phyloP scores from a whole-genome alignment of 2,888 invertebrate species.

The Synergus laeviventris region DNA sequence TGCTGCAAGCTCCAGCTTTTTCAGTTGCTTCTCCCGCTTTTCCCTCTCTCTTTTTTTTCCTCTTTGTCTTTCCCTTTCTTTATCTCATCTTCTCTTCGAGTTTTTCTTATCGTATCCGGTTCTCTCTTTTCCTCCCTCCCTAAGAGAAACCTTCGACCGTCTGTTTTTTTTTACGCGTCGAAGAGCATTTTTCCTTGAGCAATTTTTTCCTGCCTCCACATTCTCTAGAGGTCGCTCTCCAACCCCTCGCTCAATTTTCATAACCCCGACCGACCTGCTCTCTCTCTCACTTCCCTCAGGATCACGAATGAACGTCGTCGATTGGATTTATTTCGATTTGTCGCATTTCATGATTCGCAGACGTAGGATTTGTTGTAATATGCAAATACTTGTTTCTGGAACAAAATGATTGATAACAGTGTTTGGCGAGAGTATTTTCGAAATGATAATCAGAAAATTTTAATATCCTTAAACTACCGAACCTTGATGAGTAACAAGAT shows the following conservation, averaged over 20 bases:
- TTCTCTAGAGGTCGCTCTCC: constrained; percentile 7
- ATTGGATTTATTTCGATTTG: constrained; percentile 33
- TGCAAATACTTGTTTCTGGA: background rate
- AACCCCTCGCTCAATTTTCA: constrained; percentile 20
- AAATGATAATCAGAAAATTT: too few species aligned
- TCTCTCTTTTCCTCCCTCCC: constrained; percentile 43
- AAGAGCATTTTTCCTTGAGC: constrained; percentile 62
- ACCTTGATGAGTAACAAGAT: too few species aligned
- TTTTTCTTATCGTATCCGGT: constrained; percentile 21
- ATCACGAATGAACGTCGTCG: constrained; percentile 11
- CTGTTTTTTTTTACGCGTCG: constrained; percentile 65
- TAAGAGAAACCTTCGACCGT: constrained; percentile 36
- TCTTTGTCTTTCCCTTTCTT: constrained; percentile 43
- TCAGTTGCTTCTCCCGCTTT: constrained; percentile 61
- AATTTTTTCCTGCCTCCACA: constrained; percentile 56
- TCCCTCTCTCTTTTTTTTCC: constrained; percentile 49
- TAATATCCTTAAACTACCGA: too few species aligned
- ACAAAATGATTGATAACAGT: background rate
- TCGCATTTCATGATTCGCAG: background rate
- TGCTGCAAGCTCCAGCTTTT: constrained; percentile 60
- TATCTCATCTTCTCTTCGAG: constrained; percentile 14
- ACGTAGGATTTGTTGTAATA: background rate
- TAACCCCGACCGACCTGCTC: constrained; percentile 10
- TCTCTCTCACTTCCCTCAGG: background rate
- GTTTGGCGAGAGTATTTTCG: background rate